Evolutionary conservation across 2,113 vertebrate species (phyloP).

Genomic region (Odocoileus virginianus): DNA sequence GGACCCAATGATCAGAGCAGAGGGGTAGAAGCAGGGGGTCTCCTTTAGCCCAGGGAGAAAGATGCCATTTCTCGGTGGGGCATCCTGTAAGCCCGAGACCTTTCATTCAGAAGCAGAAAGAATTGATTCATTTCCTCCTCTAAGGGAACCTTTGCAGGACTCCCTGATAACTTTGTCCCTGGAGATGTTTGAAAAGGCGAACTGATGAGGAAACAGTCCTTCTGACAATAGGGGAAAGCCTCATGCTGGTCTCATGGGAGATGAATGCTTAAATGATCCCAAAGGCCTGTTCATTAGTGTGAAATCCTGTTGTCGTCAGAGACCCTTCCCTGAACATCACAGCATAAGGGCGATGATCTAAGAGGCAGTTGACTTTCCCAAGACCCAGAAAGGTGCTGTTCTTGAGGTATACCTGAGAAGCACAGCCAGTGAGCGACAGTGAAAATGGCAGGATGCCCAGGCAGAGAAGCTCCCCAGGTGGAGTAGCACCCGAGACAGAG

Average conservation of each 20-base stretch:
- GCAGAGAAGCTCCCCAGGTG: background rate
- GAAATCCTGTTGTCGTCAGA: background rate
- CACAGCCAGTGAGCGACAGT: rapidly evolving
- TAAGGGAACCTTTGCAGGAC: conserved; percentile 5
- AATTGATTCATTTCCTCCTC: conserved; percentile 19
- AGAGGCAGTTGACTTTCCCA: background rate
- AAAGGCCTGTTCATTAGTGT: background rate
- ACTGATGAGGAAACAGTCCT: background rate
- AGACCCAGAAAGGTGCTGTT: background rate
- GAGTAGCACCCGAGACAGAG: background rate
- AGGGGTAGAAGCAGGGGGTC: background rate
- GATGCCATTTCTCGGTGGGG: conserved; percentile 14
- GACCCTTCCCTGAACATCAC: background rate
- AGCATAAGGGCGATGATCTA: background rate
- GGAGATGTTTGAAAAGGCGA: conserved; percentile 4
- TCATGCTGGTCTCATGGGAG: background rate
- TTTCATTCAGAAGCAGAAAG: conserved; percentile 19
- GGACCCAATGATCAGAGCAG: background rate
- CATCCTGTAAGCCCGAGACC: background rate
- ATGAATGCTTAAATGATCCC: background rate
- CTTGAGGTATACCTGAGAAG: background rate
- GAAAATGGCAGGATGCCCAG: background rate
- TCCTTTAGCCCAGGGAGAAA: background rate
- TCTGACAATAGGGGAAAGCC: background rate
- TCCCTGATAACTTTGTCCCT: conserved; percentile 12